Conservation (phyloP, 2,797 vertebrate genomes). For the Mus minutoides region DNA sequence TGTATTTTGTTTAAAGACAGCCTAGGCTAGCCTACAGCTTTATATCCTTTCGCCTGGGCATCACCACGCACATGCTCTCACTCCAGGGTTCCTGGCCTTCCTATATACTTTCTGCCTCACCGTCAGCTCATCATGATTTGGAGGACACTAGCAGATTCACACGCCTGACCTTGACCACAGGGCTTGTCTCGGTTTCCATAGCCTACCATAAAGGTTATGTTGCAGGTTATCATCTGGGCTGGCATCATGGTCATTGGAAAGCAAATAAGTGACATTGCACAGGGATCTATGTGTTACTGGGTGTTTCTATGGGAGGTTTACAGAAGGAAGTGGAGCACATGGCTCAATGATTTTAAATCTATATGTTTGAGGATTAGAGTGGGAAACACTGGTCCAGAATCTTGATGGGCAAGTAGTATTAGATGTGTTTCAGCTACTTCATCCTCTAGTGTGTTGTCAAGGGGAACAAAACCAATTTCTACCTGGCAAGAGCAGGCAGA, state of each 20-base stretch:
- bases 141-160: neutral
- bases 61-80: too few species aligned
- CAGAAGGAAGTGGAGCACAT: constrained; percentile 79
- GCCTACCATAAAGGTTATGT: neutral
- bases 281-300: neutral
- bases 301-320: neutral
- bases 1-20: neutral
- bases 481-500: constrained; percentile 93
- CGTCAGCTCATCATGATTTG: neutral
- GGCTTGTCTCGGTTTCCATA: neutral
- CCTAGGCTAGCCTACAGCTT: neutral
- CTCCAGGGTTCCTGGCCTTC: neutral
- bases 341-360: constrained; percentile 95
- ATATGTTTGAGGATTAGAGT: constrained; percentile 94
- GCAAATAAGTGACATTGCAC: neutral
- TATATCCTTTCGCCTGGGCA: neutral
- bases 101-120: neutral
- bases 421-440: too few species aligned
- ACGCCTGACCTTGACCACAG: neutral
- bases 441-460: constrained; percentile 92
- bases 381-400: constrained; percentile 95
- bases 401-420: constrained; percentile 90
- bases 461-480: constrained; percentile 97
- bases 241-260: neutral
- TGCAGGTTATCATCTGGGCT: neutral